Percentiles rank a stretch among this genome's conserved stretches.
These are phyloP conservation scores for Sylvietta virens DNA, from an alignment of 2,113 vertebrate species.

Conservation along the genomic window DNA sequence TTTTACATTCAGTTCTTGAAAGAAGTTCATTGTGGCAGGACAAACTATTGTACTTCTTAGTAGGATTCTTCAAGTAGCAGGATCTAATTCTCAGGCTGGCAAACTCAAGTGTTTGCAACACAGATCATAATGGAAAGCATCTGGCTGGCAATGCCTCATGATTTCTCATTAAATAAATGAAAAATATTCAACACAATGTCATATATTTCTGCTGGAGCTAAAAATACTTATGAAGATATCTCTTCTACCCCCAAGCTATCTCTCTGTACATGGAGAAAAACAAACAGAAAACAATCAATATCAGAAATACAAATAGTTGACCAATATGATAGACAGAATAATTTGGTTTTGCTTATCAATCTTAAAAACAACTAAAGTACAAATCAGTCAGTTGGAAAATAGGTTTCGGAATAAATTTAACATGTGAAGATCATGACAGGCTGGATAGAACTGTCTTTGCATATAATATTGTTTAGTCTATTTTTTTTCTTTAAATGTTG, in stretches of 20 bases:
- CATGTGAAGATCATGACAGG: not conserved
- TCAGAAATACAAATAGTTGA: not conserved
- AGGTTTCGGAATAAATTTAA: not conserved
- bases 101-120: not conserved
- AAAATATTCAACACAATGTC: not conserved
- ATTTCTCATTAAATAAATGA: not conserved
- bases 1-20: not conserved
- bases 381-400: not conserved
- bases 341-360: not conserved
- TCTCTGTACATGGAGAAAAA: not conserved
- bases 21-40: not conserved
- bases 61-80: not conserved
- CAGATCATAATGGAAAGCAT: not conserved
- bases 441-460: not conserved
- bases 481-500: not conserved
- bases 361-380: not conserved
- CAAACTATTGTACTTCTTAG: not conserved
- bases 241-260: not conserved
- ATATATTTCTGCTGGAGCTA: not conserved
- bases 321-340: not conserved
- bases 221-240: not conserved
- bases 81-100: not conserved
- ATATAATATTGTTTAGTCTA: not conserved
- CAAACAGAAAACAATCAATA: not conserved
- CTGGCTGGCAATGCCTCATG: not conserved